Evolutionary conservation across 1,140 invertebrate genomes (phyloP).

Genomic region (Cyrtorhinus lividipennis): DNA sequence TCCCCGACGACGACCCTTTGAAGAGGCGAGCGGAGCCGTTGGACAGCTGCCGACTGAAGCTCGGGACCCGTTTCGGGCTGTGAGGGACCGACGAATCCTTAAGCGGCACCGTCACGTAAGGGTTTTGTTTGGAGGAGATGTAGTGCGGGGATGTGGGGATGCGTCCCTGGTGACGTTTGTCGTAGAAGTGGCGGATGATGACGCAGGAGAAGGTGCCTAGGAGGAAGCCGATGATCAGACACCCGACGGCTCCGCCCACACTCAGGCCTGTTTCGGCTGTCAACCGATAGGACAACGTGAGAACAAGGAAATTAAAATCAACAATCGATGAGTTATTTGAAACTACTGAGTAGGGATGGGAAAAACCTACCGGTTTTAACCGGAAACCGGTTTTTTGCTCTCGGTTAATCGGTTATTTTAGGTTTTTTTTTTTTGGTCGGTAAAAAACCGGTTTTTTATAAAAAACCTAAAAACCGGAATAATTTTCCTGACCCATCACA

Average conservation of each 20-base stretch:
- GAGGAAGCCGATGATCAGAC: constrained; percentile 25
- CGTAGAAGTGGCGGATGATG: neutral
- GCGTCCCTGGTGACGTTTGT: constrained; percentile 24
- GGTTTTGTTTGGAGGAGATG: constrained; percentile 60
- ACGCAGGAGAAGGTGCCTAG: constrained; percentile 27
- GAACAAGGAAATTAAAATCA: no score
- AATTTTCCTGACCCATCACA: no score
- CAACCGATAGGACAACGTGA: neutral
- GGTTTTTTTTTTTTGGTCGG: no score
- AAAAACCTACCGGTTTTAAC: no score
- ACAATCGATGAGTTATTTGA: no score
- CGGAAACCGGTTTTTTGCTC: no score
- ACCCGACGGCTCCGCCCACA: constrained; percentile 37
- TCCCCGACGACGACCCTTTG: constrained; percentile 39
- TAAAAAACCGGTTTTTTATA: no score
- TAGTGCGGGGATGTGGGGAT: constrained; percentile 59
- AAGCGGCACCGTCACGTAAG: constrained; percentile 63
- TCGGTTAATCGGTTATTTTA: no score
- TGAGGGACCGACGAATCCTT: constrained; percentile 39
- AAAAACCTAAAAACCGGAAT: no score
- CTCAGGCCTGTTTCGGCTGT: constrained; percentile 17
- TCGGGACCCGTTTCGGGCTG: constrained; percentile 27
- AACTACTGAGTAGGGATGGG: no score
- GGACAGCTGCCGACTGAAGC: constrained; percentile 22
- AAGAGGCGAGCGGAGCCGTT: constrained; percentile 23